Percentiles rank a stretch among this genome's conserved stretches.
phyloP scores from a whole-genome alignment of 2,113 vertebrate genomes.

The Asarcornis scutulata region DNA sequence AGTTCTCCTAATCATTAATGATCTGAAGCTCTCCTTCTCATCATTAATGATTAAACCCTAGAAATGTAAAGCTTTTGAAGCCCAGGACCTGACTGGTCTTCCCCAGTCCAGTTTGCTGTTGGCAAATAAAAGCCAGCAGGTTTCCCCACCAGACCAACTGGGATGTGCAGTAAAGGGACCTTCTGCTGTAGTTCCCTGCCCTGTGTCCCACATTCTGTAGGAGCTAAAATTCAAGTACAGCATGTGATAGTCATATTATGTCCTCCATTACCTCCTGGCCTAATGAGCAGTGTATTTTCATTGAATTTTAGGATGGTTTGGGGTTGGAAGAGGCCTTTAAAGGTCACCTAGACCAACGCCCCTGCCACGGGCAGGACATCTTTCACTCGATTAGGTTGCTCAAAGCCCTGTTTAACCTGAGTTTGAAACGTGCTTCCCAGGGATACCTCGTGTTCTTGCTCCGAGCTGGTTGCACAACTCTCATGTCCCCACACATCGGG shows the following conservation, averaged over 20 bases:
- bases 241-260: accelerated
- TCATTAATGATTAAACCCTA: too few relatives aligned
- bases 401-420: neutral
- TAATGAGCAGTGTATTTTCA: neutral
- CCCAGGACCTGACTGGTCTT: neutral
- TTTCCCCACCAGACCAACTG: neutral
- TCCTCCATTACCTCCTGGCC: neutral
- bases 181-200: neutral
- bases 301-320: neutral
- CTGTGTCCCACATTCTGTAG: neutral
- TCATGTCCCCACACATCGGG: neutral
- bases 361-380: neutral
- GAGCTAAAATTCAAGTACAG: neutral
- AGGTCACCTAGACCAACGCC: neutral
- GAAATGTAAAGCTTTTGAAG: neutral
- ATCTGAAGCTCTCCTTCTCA: neutral
- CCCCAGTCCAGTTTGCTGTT: neutral
- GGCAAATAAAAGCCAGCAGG: neutral
- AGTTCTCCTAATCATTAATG: neutral
- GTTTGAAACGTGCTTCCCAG: neutral
- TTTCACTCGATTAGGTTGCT: neutral
- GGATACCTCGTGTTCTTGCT: neutral
- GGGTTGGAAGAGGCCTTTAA: neutral
- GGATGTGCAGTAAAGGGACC: neutral
- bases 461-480: neutral